These are phyloP conservation scores for Neotoxoptera formosana DNA, from an alignment of 1,140 invertebrate species.

Conservation along the genomic window DNA sequence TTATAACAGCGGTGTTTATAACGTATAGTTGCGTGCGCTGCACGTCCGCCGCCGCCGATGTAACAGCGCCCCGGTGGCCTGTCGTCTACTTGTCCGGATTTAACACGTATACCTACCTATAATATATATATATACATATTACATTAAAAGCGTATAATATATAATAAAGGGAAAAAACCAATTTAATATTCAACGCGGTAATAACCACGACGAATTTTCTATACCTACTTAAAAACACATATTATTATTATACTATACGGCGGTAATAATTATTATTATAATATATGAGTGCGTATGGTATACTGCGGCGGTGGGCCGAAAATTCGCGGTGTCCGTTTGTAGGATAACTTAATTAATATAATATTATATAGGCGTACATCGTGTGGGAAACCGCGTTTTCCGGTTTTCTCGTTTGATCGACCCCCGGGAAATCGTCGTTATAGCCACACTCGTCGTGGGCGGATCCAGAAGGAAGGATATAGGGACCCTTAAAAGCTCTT, in stretches of 20 bases:
- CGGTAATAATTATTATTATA: neutral
- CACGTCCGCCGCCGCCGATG: neutral
- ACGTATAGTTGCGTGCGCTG: neutral
- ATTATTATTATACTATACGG: neutral
- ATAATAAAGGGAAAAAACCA: neutral
- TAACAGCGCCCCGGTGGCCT: neutral
- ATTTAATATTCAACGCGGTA: neutral
- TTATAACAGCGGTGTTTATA: neutral
- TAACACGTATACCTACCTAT: neutral
- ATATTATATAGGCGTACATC: neutral
- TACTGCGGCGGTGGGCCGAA: neutral
- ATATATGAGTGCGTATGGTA: neutral
- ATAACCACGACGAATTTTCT: constrained; percentile 6
- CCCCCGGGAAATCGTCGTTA: neutral
- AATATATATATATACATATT: neutral
- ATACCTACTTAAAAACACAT: neutral
- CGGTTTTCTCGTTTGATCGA: neutral
- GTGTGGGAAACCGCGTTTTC: neutral
- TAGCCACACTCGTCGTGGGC: too few species aligned
- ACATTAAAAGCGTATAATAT: neutral
- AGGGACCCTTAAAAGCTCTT: too few species aligned
- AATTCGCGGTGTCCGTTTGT: neutral
- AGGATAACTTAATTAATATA: too few species aligned
- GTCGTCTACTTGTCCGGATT: constrained; percentile 23
- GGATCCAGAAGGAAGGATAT: too few species aligned